Base-by-base conservation (phyloP, 2,888 invertebrate species). In the Caenorhabditis uteleia region DNA sequence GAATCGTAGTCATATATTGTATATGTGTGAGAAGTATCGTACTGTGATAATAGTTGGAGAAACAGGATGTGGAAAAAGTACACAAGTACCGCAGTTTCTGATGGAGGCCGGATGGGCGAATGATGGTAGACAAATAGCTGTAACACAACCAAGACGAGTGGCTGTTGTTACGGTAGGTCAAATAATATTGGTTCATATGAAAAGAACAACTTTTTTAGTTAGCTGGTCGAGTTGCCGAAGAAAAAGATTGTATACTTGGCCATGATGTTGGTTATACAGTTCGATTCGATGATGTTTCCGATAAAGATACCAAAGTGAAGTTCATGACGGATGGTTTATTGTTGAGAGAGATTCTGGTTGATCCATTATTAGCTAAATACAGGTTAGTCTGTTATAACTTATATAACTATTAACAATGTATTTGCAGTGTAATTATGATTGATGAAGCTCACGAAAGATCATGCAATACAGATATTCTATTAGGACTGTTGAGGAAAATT, bases 241-340 rank as follows among this genome's bases (percentile, higher is more conserved):
- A 97, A 86, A 88, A 89, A 40, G 91, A 91, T 0, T 88, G 89
- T 33, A 83, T 88, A 12, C 87, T 94, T 5, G 93, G 94, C 1
- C 86, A 87, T 40, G 86, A 86, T 34, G 91, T 93, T 1, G 95
- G 95, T 0, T 94, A 93, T 84, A 89, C 90, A 0, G 93, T 97
- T 48, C 89, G 87, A 57, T 87, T 87, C 82, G 87, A 88, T 68
- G 85, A 87, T 60, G 77, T 74, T 8, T 71, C 75, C 20, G 83
- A 82, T 16, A 68, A 76, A 21, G 68, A 72, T 23, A 87, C 87
- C 2, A 83, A 82, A 74, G 83, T 87, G 12, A 85, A 93, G 91
- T 97, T 90, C 79, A 90, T 98, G 89, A 97, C 97, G 0, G 97
- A 98, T 86, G 97, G 97, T 0, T 91, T 97, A 58, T 84, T 98